Evolutionary conservation across 1,140 invertebrate genomes (phyloP).

Genomic region (Drosophila orena): DNA sequence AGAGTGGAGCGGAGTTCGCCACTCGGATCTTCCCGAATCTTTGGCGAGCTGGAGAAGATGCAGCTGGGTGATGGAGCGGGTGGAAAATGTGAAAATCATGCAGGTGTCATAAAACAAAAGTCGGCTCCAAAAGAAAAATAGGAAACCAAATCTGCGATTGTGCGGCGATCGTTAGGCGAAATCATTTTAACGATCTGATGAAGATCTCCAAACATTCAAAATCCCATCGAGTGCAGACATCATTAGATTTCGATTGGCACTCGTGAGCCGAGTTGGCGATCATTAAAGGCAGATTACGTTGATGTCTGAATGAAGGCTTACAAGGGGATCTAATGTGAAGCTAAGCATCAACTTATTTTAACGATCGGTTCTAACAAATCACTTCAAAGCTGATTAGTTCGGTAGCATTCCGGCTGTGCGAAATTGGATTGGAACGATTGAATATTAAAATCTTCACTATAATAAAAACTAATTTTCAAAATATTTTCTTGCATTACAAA

Average conservation of each 20-base stretch:
- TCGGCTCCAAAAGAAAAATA: slow-evolving; percentile 1
- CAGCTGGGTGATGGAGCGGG: slow-evolving; percentile 44
- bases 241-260: slow-evolving; percentile 45
- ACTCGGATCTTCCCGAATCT: slow-evolving; percentile 33
- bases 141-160: slow-evolving; percentile 40
- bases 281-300: slow-evolving; percentile 41
- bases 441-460: neutral
- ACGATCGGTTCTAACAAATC: slow-evolving; percentile 25
- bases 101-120: slow-evolving; percentile 75
- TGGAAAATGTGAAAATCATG: slow-evolving; percentile 80
- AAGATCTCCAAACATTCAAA: slow-evolving; percentile 45
- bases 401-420: neutral
- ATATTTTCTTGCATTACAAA: too few relatives aligned
- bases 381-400: slow-evolving; percentile 1
- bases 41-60: slow-evolving; percentile 25
- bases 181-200: slow-evolving; percentile 49
- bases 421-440: neutral
- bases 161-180: slow-evolving; percentile 39
- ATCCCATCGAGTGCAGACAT: slow-evolving; percentile 28
- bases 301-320: slow-evolving; percentile 28
- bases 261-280: slow-evolving; percentile 25
- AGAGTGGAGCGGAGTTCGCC: neutral
- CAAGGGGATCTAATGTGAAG: slow-evolving; percentile 9
- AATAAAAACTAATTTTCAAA: too few relatives aligned
- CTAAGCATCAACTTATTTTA: neutral